Evolutionary conservation across 2,113 vertebrate genomes (phyloP).

Genomic region (Xiphias gladius): DNA sequence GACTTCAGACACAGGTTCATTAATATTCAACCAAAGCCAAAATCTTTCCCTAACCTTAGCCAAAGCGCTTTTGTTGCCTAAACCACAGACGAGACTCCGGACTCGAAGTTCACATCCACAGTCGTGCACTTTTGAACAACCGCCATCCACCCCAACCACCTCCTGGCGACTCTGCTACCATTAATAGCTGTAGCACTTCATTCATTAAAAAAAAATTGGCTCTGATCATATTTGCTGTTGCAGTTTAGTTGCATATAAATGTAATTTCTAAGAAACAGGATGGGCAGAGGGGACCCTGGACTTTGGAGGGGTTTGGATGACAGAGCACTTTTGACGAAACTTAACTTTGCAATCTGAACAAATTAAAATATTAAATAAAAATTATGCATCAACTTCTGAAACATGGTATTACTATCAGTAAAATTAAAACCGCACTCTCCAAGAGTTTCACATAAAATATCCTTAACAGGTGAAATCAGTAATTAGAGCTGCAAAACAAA

Average conservation of each 20-base stretch:
- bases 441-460: neutral
- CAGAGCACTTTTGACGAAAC: constrained; percentile 15
- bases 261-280: too few relatives aligned
- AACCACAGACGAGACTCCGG: too few relatives aligned
- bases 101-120: too few relatives aligned
- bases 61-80: neutral
- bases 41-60: neutral
- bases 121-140: too few relatives aligned
- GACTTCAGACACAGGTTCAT: neutral
- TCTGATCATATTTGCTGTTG: too few relatives aligned
- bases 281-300: neutral
- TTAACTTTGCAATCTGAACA: neutral
- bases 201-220: too few relatives aligned
- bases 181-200: too few relatives aligned
- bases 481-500: neutral
- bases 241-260: too few relatives aligned
- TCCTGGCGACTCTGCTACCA: too few relatives aligned
- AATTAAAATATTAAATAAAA: neutral
- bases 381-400: neutral
- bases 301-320: constrained; percentile 21
- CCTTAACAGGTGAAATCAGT: neutral
- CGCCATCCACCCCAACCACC: too few relatives aligned
- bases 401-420: neutral
- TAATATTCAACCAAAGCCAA: neutral
- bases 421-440: neutral